Base-by-base conservation (phyloP, 2,888 invertebrate genomes). In the Cybosia mesomella region DNA sequence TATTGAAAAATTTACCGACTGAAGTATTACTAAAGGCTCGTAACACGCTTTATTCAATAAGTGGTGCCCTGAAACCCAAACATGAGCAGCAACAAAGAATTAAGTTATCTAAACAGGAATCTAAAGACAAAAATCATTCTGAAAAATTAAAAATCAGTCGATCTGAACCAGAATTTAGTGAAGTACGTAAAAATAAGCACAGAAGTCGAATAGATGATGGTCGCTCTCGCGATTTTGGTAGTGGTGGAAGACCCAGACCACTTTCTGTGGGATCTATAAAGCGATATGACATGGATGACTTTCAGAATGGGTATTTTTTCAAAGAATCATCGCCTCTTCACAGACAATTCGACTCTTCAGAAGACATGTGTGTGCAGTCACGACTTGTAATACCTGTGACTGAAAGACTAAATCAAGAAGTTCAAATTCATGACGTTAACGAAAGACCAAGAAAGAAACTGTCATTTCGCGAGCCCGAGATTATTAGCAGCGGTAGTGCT, bases 381-480 rank as follows among this genome's bases (percentile, higher is more conserved):
- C 90, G 92, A 21, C 85, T 95, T 11, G 89, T 92, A 72, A 88
- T 94, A 76, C 94, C 95, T 8, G 87, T 90, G 57, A 75, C 88
- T 79, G 90, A 95, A 85, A 95, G 89, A 91, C 91, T 84, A 80
- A 83, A 79, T 70, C 88, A 87, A 76, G 94, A 94, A 53, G 76
- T 86, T 28, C 86, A 86, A 59, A 77, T 81, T 66, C 90, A 85
- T 59, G 95, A 95, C 61, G 72, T 80, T 32, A 87, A 87, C 79
- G 96, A 96, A 84, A 94, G 97, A 80, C 98, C 98, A 0, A 95
- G 98, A 66, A 98, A 98, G 89, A 98, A 98, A 88, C 92, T 98
- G 15, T 98, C 98, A 11, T 98, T 98, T 90, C 96, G 98, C 71
- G 98, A 98, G 84, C 98, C 98, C 5, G 97, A 97, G 91, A 97